These are phyloP conservation scores for Meghimatium bilineatum DNA, from an alignment of 2,888 invertebrate genomes.

Conservation along the genomic window DNA sequence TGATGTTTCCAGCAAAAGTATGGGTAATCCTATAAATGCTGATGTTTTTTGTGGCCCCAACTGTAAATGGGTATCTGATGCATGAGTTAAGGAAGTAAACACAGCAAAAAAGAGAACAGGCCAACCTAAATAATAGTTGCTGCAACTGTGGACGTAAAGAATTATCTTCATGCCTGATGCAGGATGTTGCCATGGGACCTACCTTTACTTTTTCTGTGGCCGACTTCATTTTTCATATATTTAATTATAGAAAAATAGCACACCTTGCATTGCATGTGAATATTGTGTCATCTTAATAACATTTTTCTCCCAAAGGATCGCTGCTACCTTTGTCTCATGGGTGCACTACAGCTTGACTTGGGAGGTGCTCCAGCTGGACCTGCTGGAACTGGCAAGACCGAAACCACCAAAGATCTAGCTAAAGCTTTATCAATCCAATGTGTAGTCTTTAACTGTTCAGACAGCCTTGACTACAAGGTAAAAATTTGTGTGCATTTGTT, in stretches of 20 bases:
- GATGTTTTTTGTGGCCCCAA: too few relatives aligned
- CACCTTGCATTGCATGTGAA: neutral
- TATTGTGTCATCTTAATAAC: neutral
- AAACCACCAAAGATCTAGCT: constrained; percentile 92
- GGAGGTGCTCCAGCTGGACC: constrained; percentile 93
- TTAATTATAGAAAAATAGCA: neutral
- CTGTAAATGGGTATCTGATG: too few relatives aligned
- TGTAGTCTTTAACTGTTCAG: constrained; percentile 94
- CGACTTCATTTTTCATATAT: neutral
- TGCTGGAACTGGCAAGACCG: constrained; percentile 91
- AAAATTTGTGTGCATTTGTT: neutral
- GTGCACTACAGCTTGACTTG: constrained; percentile 90
- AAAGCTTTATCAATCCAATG: constrained; percentile 92
- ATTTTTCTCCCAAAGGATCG: constrained; percentile 76
- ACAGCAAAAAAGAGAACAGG: too few relatives aligned
- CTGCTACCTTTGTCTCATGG: constrained; percentile 92
- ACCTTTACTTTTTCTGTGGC: too few relatives aligned
- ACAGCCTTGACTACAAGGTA: constrained; percentile 83
- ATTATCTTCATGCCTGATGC: too few relatives aligned
- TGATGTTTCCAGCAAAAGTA: too few relatives aligned
- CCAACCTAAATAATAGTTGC: too few relatives aligned
- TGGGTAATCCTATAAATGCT: too few relatives aligned
- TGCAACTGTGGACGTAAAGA: too few relatives aligned
- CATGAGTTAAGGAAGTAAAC: too few relatives aligned
- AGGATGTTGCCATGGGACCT: too few relatives aligned